Conservation (phyloP, 1,140 invertebrate genomes). For the Drosophila fuyamai region DNA sequence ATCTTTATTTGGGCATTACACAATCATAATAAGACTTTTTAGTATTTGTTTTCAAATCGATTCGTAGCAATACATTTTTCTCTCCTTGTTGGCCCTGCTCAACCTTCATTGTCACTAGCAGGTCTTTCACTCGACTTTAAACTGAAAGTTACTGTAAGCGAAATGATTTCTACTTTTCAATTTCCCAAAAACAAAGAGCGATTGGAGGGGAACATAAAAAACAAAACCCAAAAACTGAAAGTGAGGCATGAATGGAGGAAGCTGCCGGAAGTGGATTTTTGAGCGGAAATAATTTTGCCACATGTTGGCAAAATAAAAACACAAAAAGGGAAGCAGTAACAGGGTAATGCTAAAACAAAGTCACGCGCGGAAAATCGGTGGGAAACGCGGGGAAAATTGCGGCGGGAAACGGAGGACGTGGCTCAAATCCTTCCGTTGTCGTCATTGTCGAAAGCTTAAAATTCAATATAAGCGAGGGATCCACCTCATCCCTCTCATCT, state of each 20-base stretch:
- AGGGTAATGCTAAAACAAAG: conserved; percentile 49
- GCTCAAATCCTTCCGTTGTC: conserved; percentile 53
- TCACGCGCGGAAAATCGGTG: conserved; percentile 27
- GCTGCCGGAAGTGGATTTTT: conserved; percentile 75
- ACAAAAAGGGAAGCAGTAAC: neutral
- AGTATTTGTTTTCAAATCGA: too few relatives aligned
- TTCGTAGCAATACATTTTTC: too few relatives aligned
- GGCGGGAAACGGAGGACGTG: conserved; percentile 14
- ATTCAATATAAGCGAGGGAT: conserved; percentile 67
- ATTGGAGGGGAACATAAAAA: conserved; percentile 11
- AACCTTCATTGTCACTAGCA: conserved; percentile 8
- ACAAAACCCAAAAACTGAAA: conserved; percentile 8
- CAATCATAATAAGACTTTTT: too few relatives aligned
- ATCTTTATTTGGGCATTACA: too few relatives aligned
- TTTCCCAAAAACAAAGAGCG: conserved; percentile 50
- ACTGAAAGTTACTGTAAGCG: too few relatives aligned
- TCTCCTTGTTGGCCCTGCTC: too few relatives aligned
- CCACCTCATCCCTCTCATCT: neutral
- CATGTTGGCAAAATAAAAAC: conserved; percentile 73
- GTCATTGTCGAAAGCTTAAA: conserved; percentile 64
- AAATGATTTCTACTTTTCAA: conserved; percentile 49
- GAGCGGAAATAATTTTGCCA: conserved; percentile 80
- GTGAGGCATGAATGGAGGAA: conserved; percentile 36
- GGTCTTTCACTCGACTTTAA: neutral
- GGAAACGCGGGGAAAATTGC: neutral